These are phyloP conservation scores for Cynaeus angustus DNA, from an alignment of 2,888 invertebrate genomes.

Conservation along the genomic window DNA sequence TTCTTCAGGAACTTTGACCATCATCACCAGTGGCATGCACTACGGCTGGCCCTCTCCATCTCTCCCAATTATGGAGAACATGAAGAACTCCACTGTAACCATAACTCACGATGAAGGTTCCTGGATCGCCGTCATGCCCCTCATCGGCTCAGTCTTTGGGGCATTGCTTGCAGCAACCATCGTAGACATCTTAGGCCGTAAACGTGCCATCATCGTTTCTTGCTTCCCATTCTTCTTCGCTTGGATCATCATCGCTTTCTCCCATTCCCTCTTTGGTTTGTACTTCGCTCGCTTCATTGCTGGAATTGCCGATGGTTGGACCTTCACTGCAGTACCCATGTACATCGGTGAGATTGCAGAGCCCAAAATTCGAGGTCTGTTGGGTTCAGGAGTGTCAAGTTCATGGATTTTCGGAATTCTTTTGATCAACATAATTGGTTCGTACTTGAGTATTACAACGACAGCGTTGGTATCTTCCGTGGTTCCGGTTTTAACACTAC, in stretches of 20 bases:
- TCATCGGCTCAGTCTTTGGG: slow-evolving; percentile 78
- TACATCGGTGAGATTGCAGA: slow-evolving; percentile 79
- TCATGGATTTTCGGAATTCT: slow-evolving; percentile 76
- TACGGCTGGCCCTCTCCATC: slow-evolving; percentile 80
- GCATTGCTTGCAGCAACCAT: slow-evolving; percentile 78
- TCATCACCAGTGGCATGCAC: slow-evolving; percentile 69
- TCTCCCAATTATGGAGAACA: slow-evolving; percentile 71
- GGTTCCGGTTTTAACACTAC: slow-evolving; percentile 33
- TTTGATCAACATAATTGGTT: slow-evolving; percentile 77
- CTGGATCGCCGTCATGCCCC: slow-evolving; percentile 80
- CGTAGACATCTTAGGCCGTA: slow-evolving; percentile 80
- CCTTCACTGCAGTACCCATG: slow-evolving; percentile 73
- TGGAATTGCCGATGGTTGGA: slow-evolving; percentile 74
- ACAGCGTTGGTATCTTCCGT: slow-evolving; percentile 44
- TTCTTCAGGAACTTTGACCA: slow-evolving; percentile 65
- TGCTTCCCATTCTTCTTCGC: slow-evolving; percentile 77
- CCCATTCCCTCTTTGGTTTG: slow-evolving; percentile 74
- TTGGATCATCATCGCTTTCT: slow-evolving; percentile 78
- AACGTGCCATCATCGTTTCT: slow-evolving; percentile 76
- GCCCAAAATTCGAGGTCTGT: slow-evolving; percentile 75
- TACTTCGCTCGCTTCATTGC: slow-evolving; percentile 74
- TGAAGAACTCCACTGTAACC: slow-evolving; percentile 58
- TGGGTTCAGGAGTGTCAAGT: slow-evolving; percentile 77
- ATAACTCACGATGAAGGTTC: slow-evolving; percentile 74
- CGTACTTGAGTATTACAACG: slow-evolving; percentile 56